A percentile compares a stretch with the other conserved stretches of the same genome.
phyloP scores from a whole-genome alignment of 35 echinoderm and acorn worm species.

The Eucidaris tribuloides region DNA sequence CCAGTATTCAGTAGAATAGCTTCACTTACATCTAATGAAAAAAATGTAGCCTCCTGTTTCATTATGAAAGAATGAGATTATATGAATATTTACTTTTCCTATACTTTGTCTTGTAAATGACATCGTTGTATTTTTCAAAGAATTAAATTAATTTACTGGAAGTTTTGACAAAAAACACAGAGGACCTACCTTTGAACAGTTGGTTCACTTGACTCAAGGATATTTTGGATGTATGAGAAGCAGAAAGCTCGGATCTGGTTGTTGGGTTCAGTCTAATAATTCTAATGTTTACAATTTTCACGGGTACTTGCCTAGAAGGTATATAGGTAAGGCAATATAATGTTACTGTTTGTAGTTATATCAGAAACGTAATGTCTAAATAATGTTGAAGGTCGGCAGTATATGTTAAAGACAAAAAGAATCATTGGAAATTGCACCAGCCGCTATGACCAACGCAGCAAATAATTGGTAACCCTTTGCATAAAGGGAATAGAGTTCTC shows the following conservation, averaged over 20 bases:
- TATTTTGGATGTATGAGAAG: constrained; percentile 83
- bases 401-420: too few relatives aligned
- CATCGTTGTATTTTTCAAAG: background rate
- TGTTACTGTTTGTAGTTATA: too few relatives aligned
- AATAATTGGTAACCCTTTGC: too few relatives aligned
- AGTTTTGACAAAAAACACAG: background rate
- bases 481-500: too few relatives aligned
- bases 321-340: too few relatives aligned
- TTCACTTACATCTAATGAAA: background rate
- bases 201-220: constrained; percentile 75
- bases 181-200: constrained; percentile 80
- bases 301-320: too few relatives aligned
- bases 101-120: constrained; percentile 43
- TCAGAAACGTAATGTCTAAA: too few relatives aligned
- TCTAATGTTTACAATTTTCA: too few relatives aligned
- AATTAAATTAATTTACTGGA: too few relatives aligned
- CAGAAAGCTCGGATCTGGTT: constrained; percentile 82
- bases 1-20: background rate
- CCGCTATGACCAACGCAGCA: too few relatives aligned
- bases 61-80: constrained; percentile 86
- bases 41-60: background rate
- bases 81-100: constrained; percentile 74
- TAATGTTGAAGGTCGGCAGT: too few relatives aligned
- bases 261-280: constrained; percentile 63
- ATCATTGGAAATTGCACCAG: too few relatives aligned